phyloP scores from a whole-genome alignment of 2,113 vertebrate species.

The Hystrix brachyura region DNA sequence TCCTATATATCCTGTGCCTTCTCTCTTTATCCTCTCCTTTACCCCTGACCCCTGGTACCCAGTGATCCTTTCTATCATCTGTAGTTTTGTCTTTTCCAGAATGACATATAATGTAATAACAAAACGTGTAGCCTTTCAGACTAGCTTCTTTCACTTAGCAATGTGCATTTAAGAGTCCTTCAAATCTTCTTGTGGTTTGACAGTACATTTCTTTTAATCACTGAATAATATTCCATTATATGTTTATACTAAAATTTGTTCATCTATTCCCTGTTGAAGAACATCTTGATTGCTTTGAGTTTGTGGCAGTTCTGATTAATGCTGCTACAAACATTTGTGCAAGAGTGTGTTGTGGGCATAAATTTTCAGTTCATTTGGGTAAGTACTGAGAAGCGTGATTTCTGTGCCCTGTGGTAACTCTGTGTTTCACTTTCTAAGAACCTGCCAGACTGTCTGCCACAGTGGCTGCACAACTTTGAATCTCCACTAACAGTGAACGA shows the following conservation, averaged over 20 bases:
- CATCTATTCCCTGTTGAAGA: neutral
- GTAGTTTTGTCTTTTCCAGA: slow-evolving; percentile 46
- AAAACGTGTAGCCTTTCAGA: neutral
- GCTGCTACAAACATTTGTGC: slow-evolving; percentile 31
- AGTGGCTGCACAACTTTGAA: neutral
- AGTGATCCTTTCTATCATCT: neutral
- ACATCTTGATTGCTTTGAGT: neutral
- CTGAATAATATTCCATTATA: neutral
- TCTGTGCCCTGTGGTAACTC: neutral
- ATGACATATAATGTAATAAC: neutral
- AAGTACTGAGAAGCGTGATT: neutral
- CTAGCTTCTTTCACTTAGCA: neutral
- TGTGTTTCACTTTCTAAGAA: slow-evolving; percentile 18
- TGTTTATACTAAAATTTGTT: neutral
- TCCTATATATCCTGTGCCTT: neutral
- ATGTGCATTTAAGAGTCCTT: slow-evolving; percentile 4
- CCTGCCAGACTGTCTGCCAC: slow-evolving; percentile 27
- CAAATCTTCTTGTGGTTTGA: neutral
- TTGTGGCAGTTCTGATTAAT: slow-evolving; percentile 44
- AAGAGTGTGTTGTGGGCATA: neutral
- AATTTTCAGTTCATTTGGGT: slow-evolving; percentile 41
- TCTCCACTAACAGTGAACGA: neutral
- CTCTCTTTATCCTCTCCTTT: neutral
- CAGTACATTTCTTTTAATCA: neutral
- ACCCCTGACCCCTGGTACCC: neutral